These are phyloP conservation scores for Dioctria rufipes DNA, from an alignment of 2,888 invertebrate genomes.

Conservation along the genomic window DNA sequence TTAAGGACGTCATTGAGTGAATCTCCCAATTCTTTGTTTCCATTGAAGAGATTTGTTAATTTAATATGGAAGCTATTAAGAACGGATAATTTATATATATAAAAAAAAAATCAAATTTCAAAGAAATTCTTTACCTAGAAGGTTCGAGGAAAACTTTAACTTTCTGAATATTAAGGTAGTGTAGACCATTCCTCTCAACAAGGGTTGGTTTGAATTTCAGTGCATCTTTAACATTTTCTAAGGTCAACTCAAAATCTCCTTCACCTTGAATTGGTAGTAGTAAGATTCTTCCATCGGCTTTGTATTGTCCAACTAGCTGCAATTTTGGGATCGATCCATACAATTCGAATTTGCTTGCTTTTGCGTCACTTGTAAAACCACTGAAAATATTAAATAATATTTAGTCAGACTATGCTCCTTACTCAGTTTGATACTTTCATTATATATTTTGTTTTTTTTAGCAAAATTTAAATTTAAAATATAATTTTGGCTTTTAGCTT, in stretches of 20 bases:
- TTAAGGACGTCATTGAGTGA: constrained; percentile 51
- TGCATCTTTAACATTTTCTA: background rate
- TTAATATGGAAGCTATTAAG: constrained; percentile 12
- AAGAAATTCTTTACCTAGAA: background rate
- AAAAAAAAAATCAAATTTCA: too few relatives aligned
- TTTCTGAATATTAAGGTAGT: background rate
- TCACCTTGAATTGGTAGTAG: constrained; percentile 68
- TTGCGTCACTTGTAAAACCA: constrained; percentile 63
- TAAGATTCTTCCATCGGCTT: constrained; percentile 67
- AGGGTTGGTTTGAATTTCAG: constrained; percentile 8
- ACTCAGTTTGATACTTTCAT: too few relatives aligned
- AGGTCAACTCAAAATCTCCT: constrained; percentile 63
- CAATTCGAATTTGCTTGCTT: constrained; percentile 61
- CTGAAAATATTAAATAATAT: constrained; percentile 19
- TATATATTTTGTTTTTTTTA: too few relatives aligned
- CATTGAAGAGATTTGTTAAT: constrained; percentile 60
- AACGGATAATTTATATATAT: background rate
- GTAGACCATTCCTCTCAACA: background rate
- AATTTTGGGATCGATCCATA: constrained; percentile 61
- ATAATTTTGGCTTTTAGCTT: too few relatives aligned
- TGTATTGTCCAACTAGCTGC: constrained; percentile 65
- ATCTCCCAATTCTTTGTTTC: constrained; percentile 29
- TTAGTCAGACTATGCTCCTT: too few relatives aligned
- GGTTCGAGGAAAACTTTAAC: constrained; percentile 30
- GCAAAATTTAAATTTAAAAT: too few relatives aligned